phyloP scores from a whole-genome alignment of 2,113 vertebrate genomes.

The Cephalopterus ornatus region DNA sequence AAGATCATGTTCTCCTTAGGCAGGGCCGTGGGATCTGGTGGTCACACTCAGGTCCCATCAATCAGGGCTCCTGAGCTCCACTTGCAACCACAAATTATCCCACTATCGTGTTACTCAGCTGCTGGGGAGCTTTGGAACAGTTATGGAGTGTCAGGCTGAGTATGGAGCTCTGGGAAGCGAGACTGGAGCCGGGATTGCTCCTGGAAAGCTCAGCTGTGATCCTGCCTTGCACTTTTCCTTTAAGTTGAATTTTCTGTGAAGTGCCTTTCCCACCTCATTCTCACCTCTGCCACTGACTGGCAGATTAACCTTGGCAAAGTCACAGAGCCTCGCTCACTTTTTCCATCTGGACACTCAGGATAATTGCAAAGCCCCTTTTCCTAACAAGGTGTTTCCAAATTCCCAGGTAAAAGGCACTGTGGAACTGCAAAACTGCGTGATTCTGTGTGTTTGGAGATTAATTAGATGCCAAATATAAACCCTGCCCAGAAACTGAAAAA shows the following conservation, averaged over 20 bases:
- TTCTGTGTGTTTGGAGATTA: neutral
- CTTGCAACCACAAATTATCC: neutral
- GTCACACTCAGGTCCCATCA: neutral
- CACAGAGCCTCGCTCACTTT: neutral
- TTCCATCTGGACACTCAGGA: neutral
- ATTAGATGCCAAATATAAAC: conserved; percentile 30
- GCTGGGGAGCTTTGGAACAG: neutral
- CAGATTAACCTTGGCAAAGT: neutral
- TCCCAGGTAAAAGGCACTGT: neutral
- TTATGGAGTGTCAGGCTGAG: neutral
- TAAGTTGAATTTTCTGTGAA: neutral
- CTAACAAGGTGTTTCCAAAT: neutral
- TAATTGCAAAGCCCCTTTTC: neutral
- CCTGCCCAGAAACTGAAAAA: conserved; percentile 25
- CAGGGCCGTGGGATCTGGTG: neutral
- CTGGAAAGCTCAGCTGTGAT: neutral
- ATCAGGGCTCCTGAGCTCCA: neutral
- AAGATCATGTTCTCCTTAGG: neutral
- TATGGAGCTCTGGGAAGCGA: rapidly evolving
- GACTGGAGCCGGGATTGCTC: neutral
- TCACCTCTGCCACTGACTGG: neutral
- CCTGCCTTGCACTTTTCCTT: neutral
- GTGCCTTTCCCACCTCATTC: neutral
- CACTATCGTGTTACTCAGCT: neutral
- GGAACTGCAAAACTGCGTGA: neutral